Evolutionary conservation across 2,888 invertebrate species (phyloP), one percentile per base, ranked within the genome.

Genomic region (Lamproptera curius): DNA sequence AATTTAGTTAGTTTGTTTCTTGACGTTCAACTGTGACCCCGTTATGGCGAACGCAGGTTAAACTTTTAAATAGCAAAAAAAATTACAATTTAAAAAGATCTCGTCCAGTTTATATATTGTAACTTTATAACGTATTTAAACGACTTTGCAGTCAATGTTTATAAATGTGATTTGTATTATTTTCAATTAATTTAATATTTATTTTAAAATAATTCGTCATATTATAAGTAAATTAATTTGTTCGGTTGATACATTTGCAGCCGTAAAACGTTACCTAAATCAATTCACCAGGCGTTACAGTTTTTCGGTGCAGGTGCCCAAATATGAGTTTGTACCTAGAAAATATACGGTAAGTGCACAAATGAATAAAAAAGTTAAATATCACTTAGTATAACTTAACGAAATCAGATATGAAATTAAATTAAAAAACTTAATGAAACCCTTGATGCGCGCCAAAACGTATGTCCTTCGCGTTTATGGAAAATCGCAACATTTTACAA

Each of bases 251-350:
- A 37, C 10, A 35, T 41, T 36, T 11, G 11, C 43, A 42, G 51
- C 44, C 35, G 44, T 39, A 5, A 51, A 46, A 39, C 48, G 44
- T 53, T 42, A 36, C 16, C 40, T 37, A 9, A 43, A 37, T 23
- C 38, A 33, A 42, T 39, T 41, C 5, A 10, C 34, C 8, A 10
- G 40, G 35, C 35, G 49, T 36, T 40, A 26, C n/a, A 40, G 17
- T 16, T 17, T 50, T 23, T 38, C 55, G 2, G 48, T 54, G 6
- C 51, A 57, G 2, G 42, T 63, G 40, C 73, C 78, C 5, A 60
- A 59, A 51, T 65, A 61, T 57, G 65, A 73, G 38, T 80, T 81
- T 46, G 57, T 54, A 0, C 78, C 81, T 1, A 76, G 71, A 53
- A 51, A 61, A 47, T 85, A 84, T 51, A 50, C 55, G 3, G 84